phyloP scores from a whole-genome alignment of 2,888 invertebrate genomes.

The Mantis religiosa region DNA sequence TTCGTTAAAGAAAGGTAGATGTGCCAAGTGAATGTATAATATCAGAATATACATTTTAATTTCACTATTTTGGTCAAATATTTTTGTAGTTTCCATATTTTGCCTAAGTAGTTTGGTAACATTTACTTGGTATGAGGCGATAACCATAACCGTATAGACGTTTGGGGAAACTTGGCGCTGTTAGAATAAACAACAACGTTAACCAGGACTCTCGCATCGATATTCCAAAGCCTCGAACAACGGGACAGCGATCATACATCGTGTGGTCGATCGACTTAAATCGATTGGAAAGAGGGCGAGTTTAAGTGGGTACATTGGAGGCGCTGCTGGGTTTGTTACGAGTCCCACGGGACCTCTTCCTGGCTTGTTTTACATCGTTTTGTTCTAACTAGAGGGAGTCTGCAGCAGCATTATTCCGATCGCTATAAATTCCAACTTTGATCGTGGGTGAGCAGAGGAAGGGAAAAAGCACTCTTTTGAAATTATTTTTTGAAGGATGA shows the following conservation, averaged over 20 bases:
- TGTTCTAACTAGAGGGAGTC: constrained; percentile 48
- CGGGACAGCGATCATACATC: neutral
- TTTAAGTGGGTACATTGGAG: constrained; percentile 11
- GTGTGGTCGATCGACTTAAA: neutral
- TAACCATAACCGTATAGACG: too few species aligned
- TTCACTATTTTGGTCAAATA: too few species aligned
- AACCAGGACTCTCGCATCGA: neutral
- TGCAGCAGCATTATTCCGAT: constrained; percentile 23
- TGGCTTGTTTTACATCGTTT: constrained; percentile 51
- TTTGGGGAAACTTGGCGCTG: neutral
- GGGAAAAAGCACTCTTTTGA: constrained; percentile 14
- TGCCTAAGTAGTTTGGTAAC: too few species aligned
- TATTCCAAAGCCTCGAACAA: neutral
- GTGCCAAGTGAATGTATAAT: too few species aligned
- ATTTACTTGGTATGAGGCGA: too few species aligned
- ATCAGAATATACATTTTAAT: too few species aligned
- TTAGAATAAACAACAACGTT: neutral
- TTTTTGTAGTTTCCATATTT: too few species aligned
- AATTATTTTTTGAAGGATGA: constrained; percentile 7
- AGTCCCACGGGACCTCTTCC: constrained; percentile 44
- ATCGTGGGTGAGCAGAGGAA: constrained; percentile 7
- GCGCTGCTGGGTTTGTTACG: constrained; percentile 34
- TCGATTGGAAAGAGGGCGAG: neutral
- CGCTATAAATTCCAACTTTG: constrained; percentile 33
- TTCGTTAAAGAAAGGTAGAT: too few species aligned